These are phyloP conservation scores for Coelopa pilipes DNA, from an alignment of 2,888 invertebrate genomes.

Conservation along the genomic window DNA sequence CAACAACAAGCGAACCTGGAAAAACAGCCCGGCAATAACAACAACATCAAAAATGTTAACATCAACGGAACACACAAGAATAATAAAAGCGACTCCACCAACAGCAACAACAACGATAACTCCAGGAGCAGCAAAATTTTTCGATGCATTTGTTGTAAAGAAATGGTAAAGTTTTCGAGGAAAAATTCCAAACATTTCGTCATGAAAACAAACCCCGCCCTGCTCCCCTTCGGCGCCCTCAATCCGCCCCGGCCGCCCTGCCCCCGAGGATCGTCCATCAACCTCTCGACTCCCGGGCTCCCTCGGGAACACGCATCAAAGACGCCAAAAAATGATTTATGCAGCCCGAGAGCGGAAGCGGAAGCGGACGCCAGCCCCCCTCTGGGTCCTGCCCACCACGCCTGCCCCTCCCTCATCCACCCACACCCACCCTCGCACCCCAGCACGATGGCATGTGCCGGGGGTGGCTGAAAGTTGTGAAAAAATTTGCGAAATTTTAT, in stretches of 20 bases:
- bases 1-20: neutral
- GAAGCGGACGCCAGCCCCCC: neutral
- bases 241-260: neutral
- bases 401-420: too few species aligned
- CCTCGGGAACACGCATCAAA: too few species aligned
- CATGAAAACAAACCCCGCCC: neutral
- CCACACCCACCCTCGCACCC: too few species aligned
- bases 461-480: neutral
- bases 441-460: too few species aligned
- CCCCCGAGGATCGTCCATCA: too few species aligned
- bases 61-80: neutral
- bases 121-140: neutral
- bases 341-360: neutral
- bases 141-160: neutral
- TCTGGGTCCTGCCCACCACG: too few species aligned
- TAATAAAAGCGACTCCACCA: neutral
- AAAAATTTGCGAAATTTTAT: conserved; percentile 10
- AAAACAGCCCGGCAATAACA: neutral
- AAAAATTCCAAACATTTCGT: conserved; percentile 17
- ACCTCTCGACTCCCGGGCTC: too few species aligned
- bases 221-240: too few species aligned
- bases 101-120: conserved; percentile 6
- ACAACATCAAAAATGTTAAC: neutral
- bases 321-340: neutral
- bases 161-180: neutral